These are phyloP conservation scores for Thelaira solivaga DNA, from an alignment of 2,888 invertebrate genomes.

Conservation along the genomic window DNA sequence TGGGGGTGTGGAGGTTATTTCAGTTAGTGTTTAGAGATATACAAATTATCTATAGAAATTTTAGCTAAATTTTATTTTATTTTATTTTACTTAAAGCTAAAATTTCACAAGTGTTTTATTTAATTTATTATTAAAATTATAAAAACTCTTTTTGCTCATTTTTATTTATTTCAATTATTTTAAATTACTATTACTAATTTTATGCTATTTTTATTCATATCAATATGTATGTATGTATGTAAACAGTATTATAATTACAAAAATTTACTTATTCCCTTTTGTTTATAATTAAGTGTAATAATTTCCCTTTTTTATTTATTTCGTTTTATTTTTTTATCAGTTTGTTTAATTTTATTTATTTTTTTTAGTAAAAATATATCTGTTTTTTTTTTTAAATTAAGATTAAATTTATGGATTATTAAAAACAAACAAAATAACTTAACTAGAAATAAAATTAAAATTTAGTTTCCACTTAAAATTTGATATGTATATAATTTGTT, in stretches of 20 bases:
- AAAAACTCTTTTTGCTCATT: not conserved
- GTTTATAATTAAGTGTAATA: slow-evolving; percentile 60
- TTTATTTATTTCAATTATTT: not conserved
- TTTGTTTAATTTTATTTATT: slow-evolving; percentile 8
- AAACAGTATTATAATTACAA: slow-evolving; percentile 35
- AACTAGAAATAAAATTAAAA: slow-evolving; percentile 26
- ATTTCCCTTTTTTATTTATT: slow-evolving; percentile 53
- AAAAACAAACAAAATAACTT: slow-evolving; percentile 2
- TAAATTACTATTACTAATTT: not conserved
- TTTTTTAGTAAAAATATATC: too few species aligned
- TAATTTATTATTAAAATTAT: not conserved
- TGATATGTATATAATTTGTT: slow-evolving; percentile 57
- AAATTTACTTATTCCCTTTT: slow-evolving; percentile 43
- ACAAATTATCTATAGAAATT: slow-evolving; percentile 6
- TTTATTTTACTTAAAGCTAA: slow-evolving; percentile 8
- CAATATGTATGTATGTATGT: not conserved
- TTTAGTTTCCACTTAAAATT: slow-evolving; percentile 44
- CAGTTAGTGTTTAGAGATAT: slow-evolving; percentile 5
- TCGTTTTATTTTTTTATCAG: slow-evolving; percentile 8
- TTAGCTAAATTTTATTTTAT: not conserved
- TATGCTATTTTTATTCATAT: not conserved
- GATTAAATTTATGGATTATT: not conserved
- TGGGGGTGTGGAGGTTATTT: not conserved
- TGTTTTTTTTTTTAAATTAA: too few species aligned
- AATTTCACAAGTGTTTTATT: not conserved